Evolutionary conservation across 2,888 invertebrate species (phyloP), one percentile per base, ranked within the genome.

Genomic region (Gortyna flavago): DNA sequence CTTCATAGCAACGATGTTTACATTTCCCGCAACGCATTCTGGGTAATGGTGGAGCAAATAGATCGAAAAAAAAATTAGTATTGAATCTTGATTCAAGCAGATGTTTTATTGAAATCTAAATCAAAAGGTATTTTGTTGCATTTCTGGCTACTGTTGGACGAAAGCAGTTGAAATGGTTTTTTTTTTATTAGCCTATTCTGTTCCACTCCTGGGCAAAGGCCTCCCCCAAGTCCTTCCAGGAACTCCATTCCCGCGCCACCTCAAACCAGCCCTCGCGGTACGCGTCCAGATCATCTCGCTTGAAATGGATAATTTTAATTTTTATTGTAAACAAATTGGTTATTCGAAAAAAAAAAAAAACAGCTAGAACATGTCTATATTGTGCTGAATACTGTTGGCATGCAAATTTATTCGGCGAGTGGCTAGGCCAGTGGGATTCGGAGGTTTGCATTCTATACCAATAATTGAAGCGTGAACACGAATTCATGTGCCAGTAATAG

Each of bases 401-500:
- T 86, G 72, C 62, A 72, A 81, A 84, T 86, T 48, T 77, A 81
- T 81, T 71, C 76, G 57, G 51, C 65, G 29, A 68, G 59, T 54
- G 38, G 64, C 38, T 51, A 48, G 65, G 72, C 62, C 69, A 13
- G 38, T 68, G 29, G 38, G 29, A 77, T 80, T 80, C 54, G 38
- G 44, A 75, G 29, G 59, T 61, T 18, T 32, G 18, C 70, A 62
- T 69, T 67, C 67, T 64, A 75, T 70, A 54, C 66, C 57, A 44
- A 72, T 66, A 80, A 80, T 71, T 83, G 66, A 73, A 73, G 70
- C 77, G 62, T 72, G 83, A 73, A 65, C 62, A 77, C 5, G 72
- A 51, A 77, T 83, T 83, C 67, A 76, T 54, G 70, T 48, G 35
- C 29, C n/a, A 16, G 73, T 51, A 76, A 71, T 64, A 68, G 67